A percentile compares a stretch with the other conserved stretches of the same genome.
Conservation (phyloP, 2,888 invertebrate species). For the Thecocarcelia acutangulata region DNA sequence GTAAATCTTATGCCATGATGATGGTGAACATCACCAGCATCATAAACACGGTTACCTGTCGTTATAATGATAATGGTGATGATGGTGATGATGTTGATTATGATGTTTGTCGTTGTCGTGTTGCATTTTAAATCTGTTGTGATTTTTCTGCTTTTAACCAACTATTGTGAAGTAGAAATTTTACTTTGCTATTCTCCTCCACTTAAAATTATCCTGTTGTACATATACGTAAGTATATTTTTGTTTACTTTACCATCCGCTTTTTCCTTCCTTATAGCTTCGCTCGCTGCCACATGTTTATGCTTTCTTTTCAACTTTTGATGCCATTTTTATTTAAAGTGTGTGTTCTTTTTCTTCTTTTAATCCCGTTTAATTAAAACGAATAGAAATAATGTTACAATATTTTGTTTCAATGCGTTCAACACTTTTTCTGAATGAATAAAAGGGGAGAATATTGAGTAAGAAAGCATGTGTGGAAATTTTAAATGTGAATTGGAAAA, state of each 20-base stretch:
- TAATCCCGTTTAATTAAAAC: slow-evolving; percentile 69
- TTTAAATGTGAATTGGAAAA: too few relatives aligned
- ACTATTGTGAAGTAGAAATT: slow-evolving; percentile 8
- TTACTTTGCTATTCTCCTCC: neutral
- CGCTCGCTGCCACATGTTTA: slow-evolving; percentile 59
- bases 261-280: slow-evolving; percentile 18
- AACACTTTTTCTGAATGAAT: slow-evolving; percentile 7
- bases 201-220: neutral
- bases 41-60: neutral
- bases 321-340: neutral
- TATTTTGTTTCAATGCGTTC: slow-evolving; percentile 48
- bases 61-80: slow-evolving; percentile 20
- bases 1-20: slow-evolving; percentile 36
- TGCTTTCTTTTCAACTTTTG: slow-evolving; percentile 41
- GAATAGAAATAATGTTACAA: slow-evolving; percentile 66
- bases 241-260: slow-evolving; percentile 44
- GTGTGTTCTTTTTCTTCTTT: slow-evolving; percentile 40
- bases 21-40: slow-evolving; percentile 23
- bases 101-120: neutral
- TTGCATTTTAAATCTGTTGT: slow-evolving; percentile 45
- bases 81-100: neutral
- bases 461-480: slow-evolving; percentile 13
- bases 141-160: slow-evolving; percentile 20
- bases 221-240: slow-evolving; percentile 17
- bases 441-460: slow-evolving; percentile 1